phyloP scores from a whole-genome alignment of 2,888 invertebrate species.

The Amphimallon solstitiale region DNA sequence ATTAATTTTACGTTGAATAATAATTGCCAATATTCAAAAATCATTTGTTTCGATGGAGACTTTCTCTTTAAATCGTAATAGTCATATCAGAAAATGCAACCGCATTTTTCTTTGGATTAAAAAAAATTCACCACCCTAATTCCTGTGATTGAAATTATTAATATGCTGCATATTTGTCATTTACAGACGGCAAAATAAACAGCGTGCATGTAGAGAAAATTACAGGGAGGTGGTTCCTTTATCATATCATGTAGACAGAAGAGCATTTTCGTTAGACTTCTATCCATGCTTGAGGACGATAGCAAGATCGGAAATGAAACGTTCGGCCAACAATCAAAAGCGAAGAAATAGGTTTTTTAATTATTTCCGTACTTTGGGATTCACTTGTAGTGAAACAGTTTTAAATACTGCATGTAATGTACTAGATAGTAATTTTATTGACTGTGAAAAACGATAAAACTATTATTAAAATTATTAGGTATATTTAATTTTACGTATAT shows the following conservation, averaged over 20 bases:
- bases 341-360: slow-evolving; percentile 82
- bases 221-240: slow-evolving; percentile 67
- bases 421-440: background rate
- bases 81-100: too few relatives aligned
- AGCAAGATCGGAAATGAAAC: slow-evolving; percentile 73
- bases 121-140: too few relatives aligned
- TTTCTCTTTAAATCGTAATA: too few relatives aligned
- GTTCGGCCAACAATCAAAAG: slow-evolving; percentile 69
- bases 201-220: slow-evolving; percentile 58
- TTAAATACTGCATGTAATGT: slow-evolving; percentile 36
- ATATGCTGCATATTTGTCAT: slow-evolving; percentile 49
- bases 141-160: too few relatives aligned
- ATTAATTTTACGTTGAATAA: too few relatives aligned
- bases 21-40: too few relatives aligned
- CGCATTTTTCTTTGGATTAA: too few relatives aligned
- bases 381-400: slow-evolving; percentile 37
- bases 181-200: slow-evolving; percentile 64
- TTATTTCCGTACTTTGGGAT: slow-evolving; percentile 65
- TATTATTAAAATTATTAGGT: background rate
- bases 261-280: slow-evolving; percentile 73
- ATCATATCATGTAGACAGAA: slow-evolving; percentile 66
- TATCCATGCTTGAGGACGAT: slow-evolving; percentile 75
- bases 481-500: background rate
- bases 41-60: too few relatives aligned
- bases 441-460: background rate